Percentiles rank a stretch among this genome's conserved stretches.
Conservation (phyloP, 2,113 vertebrate species). For the Oncorhynchus tshawytscha region DNA sequence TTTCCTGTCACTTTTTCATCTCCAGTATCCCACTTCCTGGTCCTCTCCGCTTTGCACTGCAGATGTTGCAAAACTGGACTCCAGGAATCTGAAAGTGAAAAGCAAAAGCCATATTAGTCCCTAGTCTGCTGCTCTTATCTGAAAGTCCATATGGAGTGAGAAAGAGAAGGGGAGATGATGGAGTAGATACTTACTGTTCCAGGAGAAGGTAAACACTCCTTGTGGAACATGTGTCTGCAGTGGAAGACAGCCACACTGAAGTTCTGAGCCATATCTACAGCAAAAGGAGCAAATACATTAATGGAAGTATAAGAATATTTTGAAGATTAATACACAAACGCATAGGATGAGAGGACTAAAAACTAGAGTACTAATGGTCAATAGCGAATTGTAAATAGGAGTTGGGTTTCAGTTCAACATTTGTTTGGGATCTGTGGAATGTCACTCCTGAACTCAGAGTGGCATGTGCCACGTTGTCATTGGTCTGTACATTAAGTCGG, state of each 20-base stretch:
- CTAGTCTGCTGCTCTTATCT: background rate
- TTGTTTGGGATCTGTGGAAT: too few species aligned
- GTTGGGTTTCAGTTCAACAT: too few species aligned
- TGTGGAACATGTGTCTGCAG: constrained; percentile 98
- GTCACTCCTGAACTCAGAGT: too few species aligned
- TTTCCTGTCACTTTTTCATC: constrained; percentile 72
- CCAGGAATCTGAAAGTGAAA: constrained; percentile 73
- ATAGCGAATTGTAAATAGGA: too few species aligned
- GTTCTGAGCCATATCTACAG: constrained; percentile 84
- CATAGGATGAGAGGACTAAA: too few species aligned
- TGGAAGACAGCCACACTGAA: constrained; percentile 91
- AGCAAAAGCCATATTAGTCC: background rate
- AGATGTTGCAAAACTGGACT: constrained; percentile 94
- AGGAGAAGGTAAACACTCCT: constrained; percentile 87
- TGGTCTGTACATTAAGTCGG: too few species aligned
- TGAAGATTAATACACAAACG: background rate
- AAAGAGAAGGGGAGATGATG: background rate
- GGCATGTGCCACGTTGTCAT: too few species aligned
- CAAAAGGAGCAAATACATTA: constrained; percentile 12
- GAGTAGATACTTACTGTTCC: constrained; percentile 77
- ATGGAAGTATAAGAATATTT: background rate
- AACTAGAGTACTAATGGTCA: too few species aligned
- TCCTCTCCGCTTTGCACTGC: constrained; percentile 89
- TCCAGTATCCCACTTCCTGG: constrained; percentile 89
- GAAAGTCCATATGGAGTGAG: too few species aligned